phyloP scores from a whole-genome alignment of 2,113 vertebrate genomes.

The Acanthochromis polyacanthus region DNA sequence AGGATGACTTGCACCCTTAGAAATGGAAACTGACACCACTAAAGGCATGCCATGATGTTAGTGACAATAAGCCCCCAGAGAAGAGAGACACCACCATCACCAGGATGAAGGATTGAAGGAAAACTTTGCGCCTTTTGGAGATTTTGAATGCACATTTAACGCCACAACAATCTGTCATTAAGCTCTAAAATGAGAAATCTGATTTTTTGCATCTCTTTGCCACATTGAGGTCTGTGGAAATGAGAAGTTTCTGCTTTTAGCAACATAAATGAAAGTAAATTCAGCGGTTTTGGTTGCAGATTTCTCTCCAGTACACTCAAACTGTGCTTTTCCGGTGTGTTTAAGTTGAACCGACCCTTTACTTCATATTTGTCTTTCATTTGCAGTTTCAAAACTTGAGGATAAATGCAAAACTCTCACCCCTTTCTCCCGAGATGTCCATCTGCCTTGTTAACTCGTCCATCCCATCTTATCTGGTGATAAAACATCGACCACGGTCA shows the following conservation, averaged over 20 bases:
- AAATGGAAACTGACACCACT: conserved; percentile 54
- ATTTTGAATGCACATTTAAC: too few species aligned
- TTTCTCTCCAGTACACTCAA: not conserved
- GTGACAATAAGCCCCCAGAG: conserved; percentile 46
- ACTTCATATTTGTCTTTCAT: not conserved
- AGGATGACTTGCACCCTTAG: conserved; percentile 47
- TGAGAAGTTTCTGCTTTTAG: not conserved
- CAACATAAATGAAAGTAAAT: not conserved
- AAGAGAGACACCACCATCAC: conserved; percentile 60
- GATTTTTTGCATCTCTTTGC: not conserved
- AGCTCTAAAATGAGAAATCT: not conserved
- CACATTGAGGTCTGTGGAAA: conserved; percentile 10
- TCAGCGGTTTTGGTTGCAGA: not conserved
- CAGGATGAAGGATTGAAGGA: conserved; percentile 16
- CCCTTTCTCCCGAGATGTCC: conserved; percentile 78
- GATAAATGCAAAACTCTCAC: conserved; percentile 69
- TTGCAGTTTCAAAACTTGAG: conserved; percentile 1
- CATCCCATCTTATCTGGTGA: conserved; percentile 84
- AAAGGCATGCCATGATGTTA: conserved; percentile 58
- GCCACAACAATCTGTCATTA: not conserved
- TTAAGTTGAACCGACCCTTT: conserved; percentile 7
- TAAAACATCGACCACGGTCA: conserved; percentile 38
- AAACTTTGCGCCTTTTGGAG: not conserved
- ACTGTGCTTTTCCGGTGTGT: not conserved
- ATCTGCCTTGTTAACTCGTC: conserved; percentile 81